A percentile compares a stretch with the other conserved stretches of the same genome.
phyloP scores from a whole-genome alignment of 2,888 invertebrate species.

The Agrotis ipsilon region DNA sequence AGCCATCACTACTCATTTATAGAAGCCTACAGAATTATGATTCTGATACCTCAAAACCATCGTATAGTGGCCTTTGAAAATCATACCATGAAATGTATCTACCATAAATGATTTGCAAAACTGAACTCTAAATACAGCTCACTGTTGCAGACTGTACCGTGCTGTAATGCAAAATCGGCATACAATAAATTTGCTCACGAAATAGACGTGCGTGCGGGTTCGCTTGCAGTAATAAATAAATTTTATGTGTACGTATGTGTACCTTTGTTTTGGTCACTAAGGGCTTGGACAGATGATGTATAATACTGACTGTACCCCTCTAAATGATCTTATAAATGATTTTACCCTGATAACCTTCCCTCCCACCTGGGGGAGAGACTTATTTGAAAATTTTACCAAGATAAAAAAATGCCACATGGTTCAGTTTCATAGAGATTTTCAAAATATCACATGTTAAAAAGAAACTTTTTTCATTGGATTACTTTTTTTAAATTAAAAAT shows the following conservation, averaged over 20 bases:
- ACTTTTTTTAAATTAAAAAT: too few species aligned
- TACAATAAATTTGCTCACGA: slow-evolving; percentile 85
- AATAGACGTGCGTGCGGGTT: slow-evolving; percentile 86
- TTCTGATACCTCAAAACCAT: background rate
- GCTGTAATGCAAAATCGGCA: slow-evolving; percentile 83
- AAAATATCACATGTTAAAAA: too few species aligned
- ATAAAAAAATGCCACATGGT: too few species aligned
- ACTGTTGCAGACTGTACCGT: slow-evolving; percentile 72
- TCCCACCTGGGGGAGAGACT: too few species aligned
- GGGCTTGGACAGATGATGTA: slow-evolving; percentile 17
- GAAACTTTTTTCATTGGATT: too few species aligned
- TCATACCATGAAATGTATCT: background rate
- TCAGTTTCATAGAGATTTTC: too few species aligned
- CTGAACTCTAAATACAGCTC: slow-evolving; percentile 59
- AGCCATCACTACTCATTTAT: background rate
- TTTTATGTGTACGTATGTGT: slow-evolving; percentile 79
- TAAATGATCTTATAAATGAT: background rate
- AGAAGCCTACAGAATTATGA: too few species aligned
- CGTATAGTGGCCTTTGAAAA: background rate
- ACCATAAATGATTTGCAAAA: slow-evolving; percentile 36
- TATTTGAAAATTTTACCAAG: too few species aligned
- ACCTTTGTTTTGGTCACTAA: slow-evolving; percentile 75
- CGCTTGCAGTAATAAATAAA: slow-evolving; percentile 85
- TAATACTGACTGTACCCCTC: background rate
- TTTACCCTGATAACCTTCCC: background rate